phyloP scores from a whole-genome alignment of 2,113 vertebrate species.

The Phyllostomus hastatus region DNA sequence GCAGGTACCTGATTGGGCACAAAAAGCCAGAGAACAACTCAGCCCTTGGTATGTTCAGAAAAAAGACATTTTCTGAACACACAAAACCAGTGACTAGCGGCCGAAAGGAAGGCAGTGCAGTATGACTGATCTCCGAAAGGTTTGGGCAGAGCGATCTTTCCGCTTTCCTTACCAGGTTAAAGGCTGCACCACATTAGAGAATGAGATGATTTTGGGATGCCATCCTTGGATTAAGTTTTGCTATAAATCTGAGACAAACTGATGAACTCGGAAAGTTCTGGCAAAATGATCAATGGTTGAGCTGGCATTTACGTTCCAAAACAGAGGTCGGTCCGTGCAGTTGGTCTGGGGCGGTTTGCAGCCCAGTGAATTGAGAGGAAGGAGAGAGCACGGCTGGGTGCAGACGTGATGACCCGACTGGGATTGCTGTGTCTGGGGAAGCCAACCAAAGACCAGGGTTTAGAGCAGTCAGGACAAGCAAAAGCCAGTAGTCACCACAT shows the following conservation, averaged over 20 bases:
- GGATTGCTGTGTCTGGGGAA: neutral
- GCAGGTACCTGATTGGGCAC: too few species aligned
- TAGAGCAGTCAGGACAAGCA: neutral
- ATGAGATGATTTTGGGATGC: neutral
- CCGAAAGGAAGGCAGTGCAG: too few species aligned
- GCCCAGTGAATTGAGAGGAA: neutral
- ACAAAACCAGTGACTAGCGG: too few species aligned
- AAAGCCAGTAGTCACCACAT: rapidly evolving
- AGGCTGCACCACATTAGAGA: neutral
- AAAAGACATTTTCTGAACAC: neutral
- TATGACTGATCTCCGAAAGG: rapidly evolving
- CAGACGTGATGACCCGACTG: neutral
- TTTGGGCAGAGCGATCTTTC: neutral
- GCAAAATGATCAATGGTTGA: neutral
- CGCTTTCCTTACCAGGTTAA: neutral
- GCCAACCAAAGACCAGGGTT: neutral
- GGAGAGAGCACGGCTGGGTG: neutral
- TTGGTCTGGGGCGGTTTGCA: neutral
- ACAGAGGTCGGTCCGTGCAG: neutral
- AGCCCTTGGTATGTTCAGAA: neutral
- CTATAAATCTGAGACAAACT: neutral
- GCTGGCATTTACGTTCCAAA: neutral
- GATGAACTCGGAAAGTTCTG: neutral
- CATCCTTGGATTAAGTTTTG: neutral
- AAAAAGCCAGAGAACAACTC: neutral